Evolutionary conservation across 1,140 invertebrate species (phyloP).

Genomic region (Ctenoplectra terminalis): DNA sequence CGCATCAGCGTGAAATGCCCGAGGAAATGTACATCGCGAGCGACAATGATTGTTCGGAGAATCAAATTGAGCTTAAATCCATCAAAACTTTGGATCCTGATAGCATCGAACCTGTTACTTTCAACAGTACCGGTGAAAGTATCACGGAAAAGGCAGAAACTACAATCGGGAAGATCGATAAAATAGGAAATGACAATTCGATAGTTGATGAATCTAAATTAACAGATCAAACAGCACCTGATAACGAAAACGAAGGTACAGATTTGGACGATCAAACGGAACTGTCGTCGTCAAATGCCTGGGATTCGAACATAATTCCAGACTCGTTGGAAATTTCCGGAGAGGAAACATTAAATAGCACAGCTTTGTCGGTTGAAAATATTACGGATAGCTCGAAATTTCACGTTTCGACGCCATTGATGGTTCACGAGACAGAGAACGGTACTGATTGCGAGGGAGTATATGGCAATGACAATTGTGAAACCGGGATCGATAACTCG

Average conservation of each 20-base stretch:
- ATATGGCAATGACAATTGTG: conserved; percentile 6
- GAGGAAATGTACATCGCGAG: conserved; percentile 77
- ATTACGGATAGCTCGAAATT: background rate
- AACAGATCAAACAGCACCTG: background rate
- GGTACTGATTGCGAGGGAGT: background rate
- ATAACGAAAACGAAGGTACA: no score
- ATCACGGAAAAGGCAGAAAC: background rate
- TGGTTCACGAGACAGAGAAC: background rate
- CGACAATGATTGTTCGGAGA: conserved; percentile 72
- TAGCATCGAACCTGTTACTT: conserved; percentile 32
- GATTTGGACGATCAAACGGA: background rate
- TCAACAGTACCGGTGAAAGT: conserved; percentile 5
- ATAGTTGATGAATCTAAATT: background rate
- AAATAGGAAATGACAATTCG: background rate
- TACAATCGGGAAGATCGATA: background rate
- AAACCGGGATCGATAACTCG: conserved; percentile 43
- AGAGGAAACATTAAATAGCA: background rate
- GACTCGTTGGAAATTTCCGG: conserved; percentile 76
- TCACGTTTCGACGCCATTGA: background rate
- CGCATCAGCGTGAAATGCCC: conserved; percentile 48
- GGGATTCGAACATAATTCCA: conserved; percentile 72
- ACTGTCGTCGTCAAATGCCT: conserved; percentile 17
- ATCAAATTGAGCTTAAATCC: conserved; percentile 76
- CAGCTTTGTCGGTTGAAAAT: background rate
- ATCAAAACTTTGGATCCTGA: conserved; percentile 78